Percentiles rank a stretch among this genome's conserved stretches.
Evolutionary conservation across 2,888 invertebrate species (phyloP).

Genomic region (Subacronicta megacephala): DNA sequence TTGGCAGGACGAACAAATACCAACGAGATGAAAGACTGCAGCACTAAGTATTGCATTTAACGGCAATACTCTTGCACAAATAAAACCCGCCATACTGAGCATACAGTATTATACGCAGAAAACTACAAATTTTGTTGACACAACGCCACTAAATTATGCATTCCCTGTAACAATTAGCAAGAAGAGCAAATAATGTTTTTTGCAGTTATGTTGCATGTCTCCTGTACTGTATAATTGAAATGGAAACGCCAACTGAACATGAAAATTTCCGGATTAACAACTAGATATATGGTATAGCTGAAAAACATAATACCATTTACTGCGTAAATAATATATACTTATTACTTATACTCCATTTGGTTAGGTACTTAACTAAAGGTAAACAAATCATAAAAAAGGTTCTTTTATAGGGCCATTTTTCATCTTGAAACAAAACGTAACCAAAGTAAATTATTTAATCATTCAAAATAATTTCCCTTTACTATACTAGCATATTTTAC

Average conservation of each 20-base stretch:
- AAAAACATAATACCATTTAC: too few relatives aligned
- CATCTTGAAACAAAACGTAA: too few relatives aligned
- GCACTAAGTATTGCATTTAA: conserved; percentile 16
- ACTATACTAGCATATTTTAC: too few relatives aligned
- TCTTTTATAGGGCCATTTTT: too few relatives aligned
- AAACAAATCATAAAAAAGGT: too few relatives aligned
- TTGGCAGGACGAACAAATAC: conserved; percentile 17
- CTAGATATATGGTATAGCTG: too few relatives aligned
- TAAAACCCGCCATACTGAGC: conserved; percentile 5
- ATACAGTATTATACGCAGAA: conserved; percentile 1
- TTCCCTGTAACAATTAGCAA: conserved; percentile 26
- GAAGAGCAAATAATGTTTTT: conserved; percentile 4
- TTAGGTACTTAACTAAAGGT: too few relatives aligned
- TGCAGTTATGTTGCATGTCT: conserved; percentile 21
- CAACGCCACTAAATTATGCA: conserved; percentile 8
- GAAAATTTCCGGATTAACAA: conserved; percentile 9
- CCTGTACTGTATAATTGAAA: conserved; percentile 2
- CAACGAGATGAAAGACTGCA: conserved; percentile 6
- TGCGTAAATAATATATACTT: too few relatives aligned
- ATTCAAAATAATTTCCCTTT: too few relatives aligned
- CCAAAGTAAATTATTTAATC: too few relatives aligned
- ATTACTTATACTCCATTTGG: too few relatives aligned
- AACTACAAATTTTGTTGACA: conserved; percentile 2
- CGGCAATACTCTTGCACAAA: conserved; percentile 11
- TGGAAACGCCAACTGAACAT: conserved; percentile 18